A percentile compares a stretch with the other conserved stretches of the same genome.
Evolutionary conservation across 1,140 invertebrate species (phyloP).

Genomic region (Aethina tumida): DNA sequence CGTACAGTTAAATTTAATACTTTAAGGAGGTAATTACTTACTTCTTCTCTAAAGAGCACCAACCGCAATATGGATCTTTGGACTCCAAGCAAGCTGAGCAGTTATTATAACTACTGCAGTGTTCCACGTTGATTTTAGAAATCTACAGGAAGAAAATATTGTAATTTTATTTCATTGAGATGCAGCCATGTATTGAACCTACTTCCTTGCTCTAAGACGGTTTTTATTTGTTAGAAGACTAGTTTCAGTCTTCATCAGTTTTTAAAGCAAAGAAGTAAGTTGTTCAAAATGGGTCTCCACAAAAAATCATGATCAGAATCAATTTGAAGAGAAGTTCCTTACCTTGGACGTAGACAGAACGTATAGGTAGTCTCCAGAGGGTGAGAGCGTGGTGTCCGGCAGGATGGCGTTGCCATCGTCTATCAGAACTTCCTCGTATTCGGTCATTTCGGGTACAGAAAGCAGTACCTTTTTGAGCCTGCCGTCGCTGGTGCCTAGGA

Average conservation of each 20-base stretch:
- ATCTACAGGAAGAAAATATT: constrained; percentile 46
- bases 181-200: too few species aligned
- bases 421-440: constrained; percentile 69
- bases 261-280: too few species aligned
- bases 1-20: constrained; percentile 7
- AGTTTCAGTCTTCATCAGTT: too few species aligned
- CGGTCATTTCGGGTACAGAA: constrained; percentile 49
- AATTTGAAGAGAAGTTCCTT: constrained; percentile 14
- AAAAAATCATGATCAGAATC: not conserved
- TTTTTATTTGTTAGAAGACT: constrained; percentile 6
- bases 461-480: constrained; percentile 71
- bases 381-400: constrained; percentile 72
- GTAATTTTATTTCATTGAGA: not conserved
- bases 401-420: constrained; percentile 64
- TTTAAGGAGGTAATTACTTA: constrained; percentile 32
- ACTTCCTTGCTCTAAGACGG: too few species aligned
- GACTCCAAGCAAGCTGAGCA: constrained; percentile 86
- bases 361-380: constrained; percentile 63
- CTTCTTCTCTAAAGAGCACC: constrained; percentile 93
- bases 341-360: constrained; percentile 60
- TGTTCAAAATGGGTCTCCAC: not conserved
- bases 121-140: constrained; percentile 83
- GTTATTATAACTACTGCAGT: constrained; percentile 79
- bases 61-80: constrained; percentile 94
- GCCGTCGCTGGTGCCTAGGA: constrained; percentile 75